phyloP scores from a whole-genome alignment of 1,140 invertebrate species.

The Neodiprion fabricii region DNA sequence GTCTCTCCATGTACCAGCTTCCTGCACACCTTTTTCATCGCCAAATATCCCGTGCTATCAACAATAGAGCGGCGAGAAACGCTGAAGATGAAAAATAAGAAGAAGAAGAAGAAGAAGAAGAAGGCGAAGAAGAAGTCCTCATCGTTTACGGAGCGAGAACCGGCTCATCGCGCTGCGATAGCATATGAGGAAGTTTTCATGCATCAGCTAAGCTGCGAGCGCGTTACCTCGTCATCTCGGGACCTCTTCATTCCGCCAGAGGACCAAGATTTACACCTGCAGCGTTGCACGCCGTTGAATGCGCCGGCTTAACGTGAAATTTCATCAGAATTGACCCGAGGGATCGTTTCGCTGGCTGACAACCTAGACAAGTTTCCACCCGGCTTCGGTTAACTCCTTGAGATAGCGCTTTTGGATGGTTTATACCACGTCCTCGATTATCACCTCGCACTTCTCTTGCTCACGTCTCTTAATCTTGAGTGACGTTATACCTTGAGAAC shows the following conservation, averaged over 20 bases:
- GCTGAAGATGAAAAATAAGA: too few species aligned
- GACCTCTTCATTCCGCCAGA: neutral
- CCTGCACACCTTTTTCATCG: too few species aligned
- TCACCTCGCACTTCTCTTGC: neutral
- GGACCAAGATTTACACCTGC: neutral
- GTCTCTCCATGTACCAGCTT: too few species aligned
- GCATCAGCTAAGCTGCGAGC: neutral
- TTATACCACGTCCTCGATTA: neutral
- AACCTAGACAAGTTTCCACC: neutral
- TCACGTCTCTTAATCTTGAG: too few species aligned
- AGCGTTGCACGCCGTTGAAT: neutral
- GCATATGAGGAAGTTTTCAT: neutral
- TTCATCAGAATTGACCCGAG: neutral
- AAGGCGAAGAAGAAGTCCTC: neutral
- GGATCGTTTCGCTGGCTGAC: too few species aligned
- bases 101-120: too few species aligned
- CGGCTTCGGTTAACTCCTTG: neutral
- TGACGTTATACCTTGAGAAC: too few species aligned
- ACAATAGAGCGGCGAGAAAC: too few species aligned
- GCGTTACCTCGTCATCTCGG: neutral
- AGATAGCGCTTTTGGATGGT: neutral
- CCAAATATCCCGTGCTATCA: too few species aligned
- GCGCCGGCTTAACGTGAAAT: neutral
- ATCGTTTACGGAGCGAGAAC: neutral
- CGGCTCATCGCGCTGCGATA: neutral